Evolutionary conservation across 1,140 invertebrate genomes (phyloP), one percentile per base, ranked within the genome.

Genomic region (Apocrypta bakeri): DNA sequence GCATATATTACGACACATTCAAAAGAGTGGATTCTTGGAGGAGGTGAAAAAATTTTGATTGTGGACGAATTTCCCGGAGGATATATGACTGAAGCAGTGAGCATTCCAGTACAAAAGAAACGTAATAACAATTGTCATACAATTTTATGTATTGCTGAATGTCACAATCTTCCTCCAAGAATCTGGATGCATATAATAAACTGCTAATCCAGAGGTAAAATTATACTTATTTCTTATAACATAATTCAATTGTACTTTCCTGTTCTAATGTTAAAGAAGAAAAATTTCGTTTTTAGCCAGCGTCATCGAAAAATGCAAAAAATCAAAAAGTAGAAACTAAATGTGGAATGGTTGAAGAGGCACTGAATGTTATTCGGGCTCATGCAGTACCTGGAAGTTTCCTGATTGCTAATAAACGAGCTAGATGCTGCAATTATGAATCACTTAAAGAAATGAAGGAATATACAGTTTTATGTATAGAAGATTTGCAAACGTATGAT

Each of bases 61-160:
- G 88, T 93, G 27, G 92, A 93, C 83, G 90, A 92, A 88, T 93
- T 90, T 88, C 92, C 93, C 31, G 86, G 88, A 85, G 92, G 92
- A 21, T 92, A 89, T 75, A 92, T 92, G 90, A 87, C 85, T 14
- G 87, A 90, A 76, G 88, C 79, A 83, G 84, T 84, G 24, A 89
- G 91, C 81, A 27, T 87, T 71, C 88, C 86, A 69, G 74, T 84
- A 69, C 84, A 82, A 17, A 90, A 88, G 84, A 90, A 90, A 84
- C 88, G 90, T 40, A 92, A 92, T 81, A 92, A 92, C 83, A 91
- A 92, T 86, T 89, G 87, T 17, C 88, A 91, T 24, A 91, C 89
- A 40, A 91, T 93, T 80, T 84, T 93, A n/a, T 93, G 93, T 82
- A 91, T 93, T 40, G 91, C 89, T 7, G 92, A 93, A 88, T 81